Evolutionary conservation across 1,140 invertebrate species (phyloP), one percentile per base, ranked within the genome.

Genomic region (Adelges cooleyi): DNA sequence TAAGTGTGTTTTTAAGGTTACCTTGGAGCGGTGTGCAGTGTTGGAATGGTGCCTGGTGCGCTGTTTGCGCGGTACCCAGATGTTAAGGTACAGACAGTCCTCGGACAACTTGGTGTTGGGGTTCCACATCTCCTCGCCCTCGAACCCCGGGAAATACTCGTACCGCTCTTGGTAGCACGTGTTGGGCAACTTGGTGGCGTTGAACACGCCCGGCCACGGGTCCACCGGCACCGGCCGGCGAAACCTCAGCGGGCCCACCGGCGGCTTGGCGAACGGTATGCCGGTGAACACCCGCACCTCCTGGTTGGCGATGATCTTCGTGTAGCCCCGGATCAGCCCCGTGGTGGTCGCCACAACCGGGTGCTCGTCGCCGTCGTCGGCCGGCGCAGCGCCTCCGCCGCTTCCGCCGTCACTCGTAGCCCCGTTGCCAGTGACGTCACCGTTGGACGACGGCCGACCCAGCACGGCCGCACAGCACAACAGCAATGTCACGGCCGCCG

Each of bases 51-150:
- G 86, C 42, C 86, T 74, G 8, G 89, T 79, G 44, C 86, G 76
- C 56, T 85, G 75, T 71, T 83, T 81, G 69, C 87, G 85, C 1
- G 91, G 91, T 20, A 90, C 89, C 89, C 90, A 95, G 48, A 96
- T 81, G 73, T 94, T 95, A 69, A 96, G 77, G 74, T 95, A 95
- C 0, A 96, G 77, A 73, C 92, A 96, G 74, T 96, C 92, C 78
- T 96, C 92, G 11, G 88, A 90, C 66, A 92, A 84, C 72, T 90
- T 87, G 1, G 90, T 93, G 70, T 92, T 93, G 0, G 90, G 89
- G 75, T 94, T 95, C 92, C 92, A 95, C 88, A 94, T 95, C 72
- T 90, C 87, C 70, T 92, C 89, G n/a, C 90, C 89, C 65, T 86
- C 83, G 74, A 92, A 92, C 1, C 87, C 89, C 0, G 87, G 87